A percentile compares a stretch with the other conserved stretches of the same genome.
These are phyloP conservation scores for Catostomus latipinnis DNA, from an alignment of 2,797 vertebrate species.

Conservation along the genomic window DNA sequence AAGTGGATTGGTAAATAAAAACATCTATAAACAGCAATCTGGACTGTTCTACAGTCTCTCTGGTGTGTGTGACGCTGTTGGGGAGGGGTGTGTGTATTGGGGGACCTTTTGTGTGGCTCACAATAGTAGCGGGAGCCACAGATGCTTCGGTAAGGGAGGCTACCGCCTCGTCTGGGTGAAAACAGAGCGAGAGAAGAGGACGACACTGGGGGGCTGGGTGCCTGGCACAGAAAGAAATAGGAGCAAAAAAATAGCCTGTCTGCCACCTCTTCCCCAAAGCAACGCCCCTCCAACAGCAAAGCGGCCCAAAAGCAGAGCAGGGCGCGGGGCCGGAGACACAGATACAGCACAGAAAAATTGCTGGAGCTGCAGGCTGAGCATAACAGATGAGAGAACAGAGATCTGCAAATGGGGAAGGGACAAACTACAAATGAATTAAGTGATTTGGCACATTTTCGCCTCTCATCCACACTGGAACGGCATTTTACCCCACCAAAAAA, in stretches of 20 bases:
- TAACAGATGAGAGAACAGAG: neutral
- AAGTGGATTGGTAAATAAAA: too few relatives aligned
- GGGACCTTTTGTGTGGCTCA: slow-evolving; percentile 74
- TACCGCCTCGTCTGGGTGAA: slow-evolving; percentile 68
- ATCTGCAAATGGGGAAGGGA: too few relatives aligned
- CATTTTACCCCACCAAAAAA: too few relatives aligned
- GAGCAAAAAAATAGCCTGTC: slow-evolving; percentile 59
- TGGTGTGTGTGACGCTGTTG: neutral
- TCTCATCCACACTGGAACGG: too few relatives aligned
- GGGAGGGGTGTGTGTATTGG: slow-evolving; percentile 49
- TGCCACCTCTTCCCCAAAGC: slow-evolving; percentile 61
- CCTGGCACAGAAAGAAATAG: slow-evolving; percentile 55
- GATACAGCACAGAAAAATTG: too few relatives aligned
- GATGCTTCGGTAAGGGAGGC: slow-evolving; percentile 74
- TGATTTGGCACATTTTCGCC: too few relatives aligned
- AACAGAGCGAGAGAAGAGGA: slow-evolving; percentile 53
- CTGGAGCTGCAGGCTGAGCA: neutral
- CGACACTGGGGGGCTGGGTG: slow-evolving; percentile 43
- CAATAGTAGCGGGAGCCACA: slow-evolving; percentile 77
- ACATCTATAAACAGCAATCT: too few relatives aligned
- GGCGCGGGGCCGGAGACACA: too few relatives aligned
- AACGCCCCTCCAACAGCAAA: slow-evolving; percentile 62
- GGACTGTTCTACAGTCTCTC: neutral
- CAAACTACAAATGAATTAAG: neutral
- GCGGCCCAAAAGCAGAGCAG: neutral